phyloP scores from a whole-genome alignment of 2,797 vertebrate species.

The Poeciliopsis gracilis region DNA sequence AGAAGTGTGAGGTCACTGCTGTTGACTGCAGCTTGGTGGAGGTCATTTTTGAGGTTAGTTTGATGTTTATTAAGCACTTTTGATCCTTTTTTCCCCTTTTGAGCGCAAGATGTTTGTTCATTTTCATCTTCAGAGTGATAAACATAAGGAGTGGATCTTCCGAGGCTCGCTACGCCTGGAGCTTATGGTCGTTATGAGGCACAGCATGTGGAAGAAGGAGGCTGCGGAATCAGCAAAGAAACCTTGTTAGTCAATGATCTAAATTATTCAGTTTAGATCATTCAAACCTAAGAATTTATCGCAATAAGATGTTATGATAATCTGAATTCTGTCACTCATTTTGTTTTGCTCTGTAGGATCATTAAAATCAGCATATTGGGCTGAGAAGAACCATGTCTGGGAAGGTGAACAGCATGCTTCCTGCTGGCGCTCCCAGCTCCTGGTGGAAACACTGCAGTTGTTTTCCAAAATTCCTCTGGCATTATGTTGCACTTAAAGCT shows the following conservation, averaged over 20 bases:
- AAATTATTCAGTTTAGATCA: neutral
- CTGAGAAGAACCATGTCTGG: neutral
- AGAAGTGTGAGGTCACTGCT: constrained; percentile 82
- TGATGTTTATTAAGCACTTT: neutral
- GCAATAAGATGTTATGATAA: neutral
- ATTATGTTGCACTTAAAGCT: neutral
- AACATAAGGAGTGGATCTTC: constrained; percentile 89
- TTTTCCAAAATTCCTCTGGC: neutral
- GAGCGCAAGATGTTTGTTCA: constrained; percentile 1
- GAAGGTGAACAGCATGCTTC: neutral
- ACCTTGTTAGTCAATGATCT: neutral
- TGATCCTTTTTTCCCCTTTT: neutral
- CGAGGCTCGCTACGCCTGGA: constrained; percentile 87
- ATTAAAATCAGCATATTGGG: neutral
- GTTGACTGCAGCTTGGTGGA: constrained; percentile 86
- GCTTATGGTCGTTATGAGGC: constrained; percentile 71
- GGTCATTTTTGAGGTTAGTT: constrained; percentile 53
- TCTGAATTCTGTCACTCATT: neutral
- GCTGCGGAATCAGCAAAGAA: fast-evolving
- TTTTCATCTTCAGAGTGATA: constrained; percentile 75
- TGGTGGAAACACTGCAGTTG: neutral
- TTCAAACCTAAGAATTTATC: neutral
- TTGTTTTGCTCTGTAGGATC: constrained; percentile 21
- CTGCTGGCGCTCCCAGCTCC: neutral
- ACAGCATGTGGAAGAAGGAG: neutral